Evolutionary conservation across 2,888 invertebrate genomes (phyloP).

Genomic region (Amaurobius ferox): DNA sequence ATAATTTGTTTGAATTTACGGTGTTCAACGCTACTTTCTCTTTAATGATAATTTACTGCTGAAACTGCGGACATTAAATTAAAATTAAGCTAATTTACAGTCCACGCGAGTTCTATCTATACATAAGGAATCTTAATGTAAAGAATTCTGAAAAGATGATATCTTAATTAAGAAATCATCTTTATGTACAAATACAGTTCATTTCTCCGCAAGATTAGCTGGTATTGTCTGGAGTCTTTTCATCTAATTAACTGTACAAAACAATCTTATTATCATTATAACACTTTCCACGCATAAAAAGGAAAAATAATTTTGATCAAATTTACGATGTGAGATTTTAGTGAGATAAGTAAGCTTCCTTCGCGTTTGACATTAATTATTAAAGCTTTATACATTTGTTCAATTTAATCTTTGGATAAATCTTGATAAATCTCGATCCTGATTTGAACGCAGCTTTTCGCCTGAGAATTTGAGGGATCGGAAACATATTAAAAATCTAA

Average conservation of each 20-base stretch:
- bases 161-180: constrained; percentile 4
- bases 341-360: not conserved
- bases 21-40: not conserved
- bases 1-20: no score
- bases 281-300: not conserved
- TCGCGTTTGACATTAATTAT: not conserved
- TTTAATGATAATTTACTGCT: not conserved
- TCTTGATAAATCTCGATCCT: not conserved
- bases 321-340: not conserved
- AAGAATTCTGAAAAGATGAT: not conserved
- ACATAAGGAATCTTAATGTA: not conserved
- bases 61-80: not conserved
- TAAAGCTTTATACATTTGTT: not conserved
- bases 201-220: not conserved
- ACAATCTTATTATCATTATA: constrained; percentile 3
- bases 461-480: not conserved
- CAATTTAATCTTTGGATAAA: not conserved
- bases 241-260: constrained; percentile 3
- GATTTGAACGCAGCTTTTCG: not conserved
- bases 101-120: not conserved
- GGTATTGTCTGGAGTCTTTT: not conserved
- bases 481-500: not conserved
- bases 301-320: not conserved
- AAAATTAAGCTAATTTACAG: not conserved
- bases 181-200: not conserved